Conservation (phyloP, 1,140 invertebrate genomes). For the Harpegnathos saltator region DNA sequence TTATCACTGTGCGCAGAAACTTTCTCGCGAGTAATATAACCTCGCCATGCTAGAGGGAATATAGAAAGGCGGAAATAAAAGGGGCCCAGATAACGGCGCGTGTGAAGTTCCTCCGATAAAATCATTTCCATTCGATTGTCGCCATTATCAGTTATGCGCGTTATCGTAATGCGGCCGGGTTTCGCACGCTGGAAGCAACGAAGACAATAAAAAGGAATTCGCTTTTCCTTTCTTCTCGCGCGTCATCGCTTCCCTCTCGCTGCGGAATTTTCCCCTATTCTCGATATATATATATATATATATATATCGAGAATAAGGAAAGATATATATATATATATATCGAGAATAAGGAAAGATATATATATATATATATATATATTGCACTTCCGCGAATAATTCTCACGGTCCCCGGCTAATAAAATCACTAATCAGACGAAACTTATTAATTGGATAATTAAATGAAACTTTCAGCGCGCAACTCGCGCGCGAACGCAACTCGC, state of each 20-base stretch:
- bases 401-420: not conserved
- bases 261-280: not conserved
- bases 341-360: no score
- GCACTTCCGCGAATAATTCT: not conserved
- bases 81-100: not conserved
- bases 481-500: not conserved
- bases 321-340: no score
- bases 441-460: conserved; percentile 34
- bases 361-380: no score
- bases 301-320: no score
- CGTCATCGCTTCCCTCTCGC: not conserved
- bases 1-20: not conserved
- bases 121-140: not conserved
- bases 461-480: conserved; percentile 23
- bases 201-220: not conserved
- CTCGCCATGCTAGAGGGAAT: not conserved
- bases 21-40: not conserved
- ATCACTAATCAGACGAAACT: conserved; percentile 34
- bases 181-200: not conserved
- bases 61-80: not conserved
- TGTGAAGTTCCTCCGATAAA: not conserved
- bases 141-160: not conserved
- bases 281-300: no score
- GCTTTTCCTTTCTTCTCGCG: not conserved
- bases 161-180: not conserved